Evolutionary conservation across 2,113 vertebrate species (phyloP).

Genomic region (Abramis brama): DNA sequence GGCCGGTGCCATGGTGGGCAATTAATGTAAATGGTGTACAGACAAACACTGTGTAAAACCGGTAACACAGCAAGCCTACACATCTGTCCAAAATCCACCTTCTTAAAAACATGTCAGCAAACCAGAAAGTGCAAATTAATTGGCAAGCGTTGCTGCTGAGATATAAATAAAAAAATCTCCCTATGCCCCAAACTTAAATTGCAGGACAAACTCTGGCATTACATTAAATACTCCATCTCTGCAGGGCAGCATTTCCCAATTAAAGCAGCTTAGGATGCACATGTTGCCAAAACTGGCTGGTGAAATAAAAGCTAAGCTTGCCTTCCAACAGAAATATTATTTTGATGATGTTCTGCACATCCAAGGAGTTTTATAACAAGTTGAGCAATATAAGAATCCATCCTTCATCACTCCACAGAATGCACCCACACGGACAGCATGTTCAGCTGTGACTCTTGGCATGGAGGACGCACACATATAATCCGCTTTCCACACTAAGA

Average conservation of each 20-base stretch:
- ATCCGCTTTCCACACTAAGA: background rate
- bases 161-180: background rate
- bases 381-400: background rate
- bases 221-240: constrained; percentile 22
- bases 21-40: no score
- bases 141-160: background rate
- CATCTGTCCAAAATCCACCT: background rate
- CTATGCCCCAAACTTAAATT: background rate
- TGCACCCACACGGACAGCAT: constrained; percentile 12
- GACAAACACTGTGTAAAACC: no score
- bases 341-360: background rate
- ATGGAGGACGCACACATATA: background rate
- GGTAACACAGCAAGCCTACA: no score
- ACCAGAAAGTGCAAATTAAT: background rate
- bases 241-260: background rate
- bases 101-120: constrained; percentile 7
- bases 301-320: background rate
- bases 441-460: constrained; percentile 8
- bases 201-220: background rate
- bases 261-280: background rate
- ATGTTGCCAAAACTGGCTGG: constrained; percentile 1
- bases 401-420: background rate
- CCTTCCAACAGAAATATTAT: constrained; percentile 18
- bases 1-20: no score
- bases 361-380: background rate